Evolutionary conservation across 2,113 vertebrate species (phyloP), one percentile per base, ranked within the genome.

Genomic region (Saccopteryx leptura): DNA sequence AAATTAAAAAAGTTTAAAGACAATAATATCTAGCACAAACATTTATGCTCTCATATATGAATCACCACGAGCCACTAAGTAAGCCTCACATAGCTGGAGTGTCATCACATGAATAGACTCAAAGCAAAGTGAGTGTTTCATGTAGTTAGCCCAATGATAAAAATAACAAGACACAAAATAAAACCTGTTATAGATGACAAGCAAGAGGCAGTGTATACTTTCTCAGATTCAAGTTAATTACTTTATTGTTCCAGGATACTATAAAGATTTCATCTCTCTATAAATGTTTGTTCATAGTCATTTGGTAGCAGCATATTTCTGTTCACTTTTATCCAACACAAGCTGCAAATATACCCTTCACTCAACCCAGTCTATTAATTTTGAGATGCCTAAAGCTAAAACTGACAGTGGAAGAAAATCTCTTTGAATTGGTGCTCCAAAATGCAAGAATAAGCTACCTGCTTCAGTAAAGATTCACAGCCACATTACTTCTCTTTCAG

Each of bases 351-450:
- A 12, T 61, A 46, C 68, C 92, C 90, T 90, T 93, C 92, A 92
- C 46, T 93, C 9, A 18, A 96, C 95, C 80, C 60, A 90, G 69
- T 89, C 87, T 94, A 93, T 96, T 96, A 97, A 96, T 95, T 96
- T 95, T 92, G 74, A 93, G 91, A 88, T 78, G 92, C 96, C 95
- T 93, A 75, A 75, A 96, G 95, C 84, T 81, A 94, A 71, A 90
- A 90, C 56, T 80, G 76, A 88, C 78, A 60, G 76, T 0, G 1
- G 84, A 90, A 91, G 93, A 50, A 88, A 94, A 78, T 75, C 17
- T 79, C 94, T 90, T n/a, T 69, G 68, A 66, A 23, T 58, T 88
- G 72, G 69, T 31, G 39, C n/a, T 93, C 46, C 74, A 69, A 81
- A 84, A 13, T 75, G 28, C 56, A 63, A 61, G 17, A 90, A 65